Evolutionary conservation across 2,797 vertebrate genomes (phyloP).

Genomic region (Amphiprion clarkii): DNA sequence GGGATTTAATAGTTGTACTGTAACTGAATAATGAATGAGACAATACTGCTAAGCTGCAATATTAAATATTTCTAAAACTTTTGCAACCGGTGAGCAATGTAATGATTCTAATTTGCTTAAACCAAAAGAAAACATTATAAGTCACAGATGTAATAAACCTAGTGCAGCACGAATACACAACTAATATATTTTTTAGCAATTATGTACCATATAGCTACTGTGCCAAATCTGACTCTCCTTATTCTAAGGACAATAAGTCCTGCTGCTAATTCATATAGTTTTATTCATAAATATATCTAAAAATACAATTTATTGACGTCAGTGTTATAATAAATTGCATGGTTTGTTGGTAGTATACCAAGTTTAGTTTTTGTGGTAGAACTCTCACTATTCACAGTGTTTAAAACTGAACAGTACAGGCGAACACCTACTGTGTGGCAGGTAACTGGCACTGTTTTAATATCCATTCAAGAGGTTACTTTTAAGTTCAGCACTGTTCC

Average conservation of each 20-base stretch:
- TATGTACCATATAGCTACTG: constrained; percentile 75
- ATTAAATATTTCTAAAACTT: constrained; percentile 50
- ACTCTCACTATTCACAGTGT: constrained; percentile 85
- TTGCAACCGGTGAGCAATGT: constrained; percentile 41
- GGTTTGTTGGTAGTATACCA: constrained; percentile 59
- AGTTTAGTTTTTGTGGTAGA: constrained; percentile 48
- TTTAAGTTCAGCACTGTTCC: constrained; percentile 64
- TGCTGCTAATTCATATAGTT: constrained; percentile 68
- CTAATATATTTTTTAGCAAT: constrained; percentile 74
- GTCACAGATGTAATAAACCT: constrained; percentile 71
- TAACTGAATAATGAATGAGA: constrained; percentile 40
- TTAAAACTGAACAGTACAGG: constrained; percentile 76
- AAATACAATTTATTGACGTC: constrained; percentile 68
- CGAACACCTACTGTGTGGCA: constrained; percentile 63
- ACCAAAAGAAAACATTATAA: constrained; percentile 60
- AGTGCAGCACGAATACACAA: constrained; percentile 79
- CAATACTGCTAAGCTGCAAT: constrained; percentile 52
- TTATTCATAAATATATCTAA: constrained; percentile 69
- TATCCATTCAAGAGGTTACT: constrained; percentile 39
- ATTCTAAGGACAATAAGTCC: constrained; percentile 74
- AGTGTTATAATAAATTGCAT: constrained; percentile 70
- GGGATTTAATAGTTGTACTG: constrained; percentile 28
- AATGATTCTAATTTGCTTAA: constrained; percentile 54
- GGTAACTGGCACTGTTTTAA: constrained; percentile 69
- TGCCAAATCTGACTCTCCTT: constrained; percentile 73